A percentile compares a stretch with the other conserved stretches of the same genome.
These are phyloP conservation scores for Mallotus villosus DNA, from an alignment of 2,797 vertebrate species.

Conservation along the genomic window DNA sequence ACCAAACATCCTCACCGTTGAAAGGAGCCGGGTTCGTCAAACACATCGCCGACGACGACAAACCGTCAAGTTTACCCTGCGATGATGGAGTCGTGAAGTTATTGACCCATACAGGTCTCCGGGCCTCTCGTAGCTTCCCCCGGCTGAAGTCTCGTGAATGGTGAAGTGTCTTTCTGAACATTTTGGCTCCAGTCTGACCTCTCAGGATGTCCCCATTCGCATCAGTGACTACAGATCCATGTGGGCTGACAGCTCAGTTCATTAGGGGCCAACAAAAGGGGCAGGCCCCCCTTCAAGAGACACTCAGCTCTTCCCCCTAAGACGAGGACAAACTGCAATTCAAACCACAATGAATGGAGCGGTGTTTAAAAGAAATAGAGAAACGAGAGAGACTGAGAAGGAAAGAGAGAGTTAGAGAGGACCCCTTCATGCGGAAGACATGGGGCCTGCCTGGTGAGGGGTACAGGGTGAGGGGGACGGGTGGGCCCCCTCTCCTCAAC, in stretches of 20 bases:
- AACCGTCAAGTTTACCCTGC: no score
- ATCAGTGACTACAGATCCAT: not conserved
- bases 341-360: slow-evolving; percentile 40
- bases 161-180: no score
- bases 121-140: no score
- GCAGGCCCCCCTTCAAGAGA: not conserved
- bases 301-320: not conserved
- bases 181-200: not conserved
- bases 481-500: slow-evolving; percentile 33
- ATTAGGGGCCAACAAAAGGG: not conserved
- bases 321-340: slow-evolving; percentile 4
- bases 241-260: not conserved
- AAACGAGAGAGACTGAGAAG: slow-evolving; percentile 15
- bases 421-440: slow-evolving; percentile 29
- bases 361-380: slow-evolving; percentile 36
- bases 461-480: not conserved
- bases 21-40: not conserved
- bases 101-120: no score
- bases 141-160: no score
- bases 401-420: not conserved
- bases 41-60: no score
- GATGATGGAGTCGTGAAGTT: no score
- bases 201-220: not conserved
- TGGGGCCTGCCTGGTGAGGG: slow-evolving; percentile 27
- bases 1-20: not conserved